These are phyloP conservation scores for Drosophila mauritiana DNA, from an alignment of 1,140 invertebrate species.

Conservation along the genomic window DNA sequence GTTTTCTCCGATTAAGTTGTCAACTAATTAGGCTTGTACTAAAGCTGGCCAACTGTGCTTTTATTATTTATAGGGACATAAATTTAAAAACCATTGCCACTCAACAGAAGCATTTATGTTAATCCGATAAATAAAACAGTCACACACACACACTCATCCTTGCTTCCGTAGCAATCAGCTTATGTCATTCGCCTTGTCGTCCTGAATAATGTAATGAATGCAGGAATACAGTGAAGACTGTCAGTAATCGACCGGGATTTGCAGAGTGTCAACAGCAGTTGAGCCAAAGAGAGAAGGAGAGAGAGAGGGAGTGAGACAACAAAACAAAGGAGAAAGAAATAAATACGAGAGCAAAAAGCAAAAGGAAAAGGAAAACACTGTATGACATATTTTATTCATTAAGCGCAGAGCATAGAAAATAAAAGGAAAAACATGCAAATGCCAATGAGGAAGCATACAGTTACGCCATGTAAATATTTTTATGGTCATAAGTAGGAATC, in stretches of 20 bases:
- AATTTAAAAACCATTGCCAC: conserved; percentile 40
- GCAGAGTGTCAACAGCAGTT: conserved; percentile 60
- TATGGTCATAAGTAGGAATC: conserved; percentile 81
- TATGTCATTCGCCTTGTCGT: conserved; percentile 31
- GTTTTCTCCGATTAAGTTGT: background rate
- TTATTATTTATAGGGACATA: conserved; percentile 27
- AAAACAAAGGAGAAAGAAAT: conserved; percentile 12
- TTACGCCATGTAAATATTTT: conserved; percentile 77
- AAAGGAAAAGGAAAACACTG: conserved; percentile 49
- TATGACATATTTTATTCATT: conserved; percentile 82
- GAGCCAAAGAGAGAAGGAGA: conserved; percentile 5
- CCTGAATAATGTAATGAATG: conserved; percentile 68
- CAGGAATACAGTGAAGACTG: conserved; percentile 39
- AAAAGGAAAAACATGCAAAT: conserved; percentile 76
- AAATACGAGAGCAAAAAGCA: conserved; percentile 6
- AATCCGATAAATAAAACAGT: conserved; percentile 21
- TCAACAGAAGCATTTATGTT: conserved; percentile 24
- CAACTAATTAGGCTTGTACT: conserved; percentile 1
- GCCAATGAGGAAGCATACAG: conserved; percentile 58
- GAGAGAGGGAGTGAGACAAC: background rate
- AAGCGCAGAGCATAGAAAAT: conserved; percentile 69
- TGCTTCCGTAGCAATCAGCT: conserved; percentile 40
- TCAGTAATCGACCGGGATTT: conserved; percentile 46
- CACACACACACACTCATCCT: background rate
- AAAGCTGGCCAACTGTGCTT: background rate